Evolutionary conservation across 2,113 vertebrate genomes (phyloP).

Genomic region (Oncorhynchus mykiss): DNA sequence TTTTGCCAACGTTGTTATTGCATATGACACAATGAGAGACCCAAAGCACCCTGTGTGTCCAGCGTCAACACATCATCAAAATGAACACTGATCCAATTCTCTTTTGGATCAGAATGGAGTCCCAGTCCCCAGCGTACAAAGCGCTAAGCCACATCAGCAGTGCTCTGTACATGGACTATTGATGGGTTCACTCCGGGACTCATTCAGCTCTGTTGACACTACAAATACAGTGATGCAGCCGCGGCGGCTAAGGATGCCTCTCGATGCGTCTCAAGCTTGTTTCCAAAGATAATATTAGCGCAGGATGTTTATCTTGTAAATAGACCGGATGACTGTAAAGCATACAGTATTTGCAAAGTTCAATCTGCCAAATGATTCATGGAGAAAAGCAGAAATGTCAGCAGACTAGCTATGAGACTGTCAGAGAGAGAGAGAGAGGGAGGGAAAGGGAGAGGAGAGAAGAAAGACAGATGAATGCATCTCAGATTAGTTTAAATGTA

Average conservation of each 20-base stretch:
- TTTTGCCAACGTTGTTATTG: no score
- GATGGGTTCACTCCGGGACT: conserved; percentile 56
- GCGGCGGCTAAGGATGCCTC: conserved; percentile 30
- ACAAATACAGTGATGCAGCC: conserved; percentile 45
- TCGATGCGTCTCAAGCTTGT: conserved; percentile 22
- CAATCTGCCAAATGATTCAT: conserved; percentile 14
- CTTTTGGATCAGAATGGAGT: conserved; percentile 19
- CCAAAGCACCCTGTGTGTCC: conserved; percentile 4
- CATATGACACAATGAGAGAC: not conserved
- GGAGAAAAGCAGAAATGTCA: conserved; percentile 20
- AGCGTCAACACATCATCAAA: conserved; percentile 42
- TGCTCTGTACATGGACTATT: conserved; percentile 27
- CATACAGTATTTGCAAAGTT: not conserved
- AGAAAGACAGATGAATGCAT: not conserved
- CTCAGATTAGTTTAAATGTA: conserved; percentile 3
- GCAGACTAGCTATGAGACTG: conserved; percentile 12
- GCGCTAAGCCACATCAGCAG: conserved; percentile 2
- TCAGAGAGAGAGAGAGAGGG: not conserved
- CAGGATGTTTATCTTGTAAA: conserved; percentile 36
- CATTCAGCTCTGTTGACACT: conserved; percentile 47
- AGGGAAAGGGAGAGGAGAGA: not conserved
- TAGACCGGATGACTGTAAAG: conserved; percentile 37
- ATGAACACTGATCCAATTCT: conserved; percentile 33
- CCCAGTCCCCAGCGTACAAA: not conserved
- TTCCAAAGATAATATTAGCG: conserved; percentile 28